Percentiles rank a stretch among this genome's conserved stretches.
phyloP scores from a whole-genome alignment of 30 jellyfish, hydroid and myxozoan genomes.

The Aurelia sp. region DNA sequence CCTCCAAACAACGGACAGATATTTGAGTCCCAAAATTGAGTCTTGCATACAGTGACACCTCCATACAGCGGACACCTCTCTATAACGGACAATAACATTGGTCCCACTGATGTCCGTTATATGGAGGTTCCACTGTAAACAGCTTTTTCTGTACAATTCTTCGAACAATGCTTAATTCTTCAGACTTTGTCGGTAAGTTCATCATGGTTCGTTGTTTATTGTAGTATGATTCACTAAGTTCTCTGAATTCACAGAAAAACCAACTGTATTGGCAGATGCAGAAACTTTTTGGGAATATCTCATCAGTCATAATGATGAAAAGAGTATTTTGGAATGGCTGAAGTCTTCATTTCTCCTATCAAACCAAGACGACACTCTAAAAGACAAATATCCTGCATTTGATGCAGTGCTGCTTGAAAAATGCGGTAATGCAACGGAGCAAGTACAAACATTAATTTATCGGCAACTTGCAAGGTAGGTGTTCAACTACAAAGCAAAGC shows the following conservation, averaged over 20 bases:
- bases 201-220: too few species aligned
- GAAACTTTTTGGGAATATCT: constrained; percentile 65
- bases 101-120: too few species aligned
- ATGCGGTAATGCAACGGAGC: constrained; percentile 36
- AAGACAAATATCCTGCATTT: constrained; percentile 22
- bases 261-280: constrained; percentile 26
- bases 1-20: too few species aligned
- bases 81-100: too few species aligned
- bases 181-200: too few species aligned
- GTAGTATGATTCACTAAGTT: neutral
- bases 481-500: too few species aligned
- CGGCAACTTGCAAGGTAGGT: constrained; percentile 43
- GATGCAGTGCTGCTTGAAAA: constrained; percentile 37
- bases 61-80: too few species aligned
- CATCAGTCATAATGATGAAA: constrained; percentile 31
- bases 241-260: constrained; percentile 3
- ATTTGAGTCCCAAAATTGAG: too few species aligned
- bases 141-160: too few species aligned
- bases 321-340: constrained; percentile 40
- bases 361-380: neutral
- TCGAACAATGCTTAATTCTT: too few species aligned
- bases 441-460: constrained; percentile 5
- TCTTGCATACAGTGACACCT: too few species aligned
- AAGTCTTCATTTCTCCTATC: neutral
- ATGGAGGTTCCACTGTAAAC: too few species aligned